phyloP scores from a whole-genome alignment of 2,888 invertebrate genomes.

The Eupithecia insigniata region DNA sequence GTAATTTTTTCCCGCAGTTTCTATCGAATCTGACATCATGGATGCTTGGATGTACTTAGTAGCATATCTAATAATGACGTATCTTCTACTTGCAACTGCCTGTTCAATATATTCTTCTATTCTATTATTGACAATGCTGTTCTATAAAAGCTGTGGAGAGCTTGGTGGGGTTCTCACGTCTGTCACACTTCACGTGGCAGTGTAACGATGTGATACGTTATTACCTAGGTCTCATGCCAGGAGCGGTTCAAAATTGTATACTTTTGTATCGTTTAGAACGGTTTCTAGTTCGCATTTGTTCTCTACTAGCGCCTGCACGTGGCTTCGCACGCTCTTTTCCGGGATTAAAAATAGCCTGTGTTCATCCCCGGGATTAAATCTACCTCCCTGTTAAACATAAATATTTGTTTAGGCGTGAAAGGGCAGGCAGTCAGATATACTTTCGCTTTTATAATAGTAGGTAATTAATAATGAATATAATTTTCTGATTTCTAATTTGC shows the following conservation, averaged over 20 bases:
- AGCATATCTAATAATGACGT: not conserved
- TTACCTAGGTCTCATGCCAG: constrained; percentile 26
- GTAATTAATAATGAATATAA: too few species aligned
- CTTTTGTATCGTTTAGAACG: constrained; percentile 14
- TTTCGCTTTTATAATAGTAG: too few species aligned
- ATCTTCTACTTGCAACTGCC: not conserved
- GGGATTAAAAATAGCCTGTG: not conserved
- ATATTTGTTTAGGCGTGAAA: not conserved
- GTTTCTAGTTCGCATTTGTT: not conserved
- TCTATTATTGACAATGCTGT: constrained; percentile 7
- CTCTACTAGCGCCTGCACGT: not conserved
- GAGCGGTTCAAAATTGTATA: constrained; percentile 34
- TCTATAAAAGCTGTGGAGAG: constrained; percentile 23
- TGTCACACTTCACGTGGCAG: constrained; percentile 55
- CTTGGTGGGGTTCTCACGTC: constrained; percentile 51
- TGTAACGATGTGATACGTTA: constrained; percentile 50
- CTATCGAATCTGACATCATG: not conserved
- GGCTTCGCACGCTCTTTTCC: not conserved
- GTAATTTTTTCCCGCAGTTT: not conserved
- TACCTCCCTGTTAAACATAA: not conserved
- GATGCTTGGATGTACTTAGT: not conserved
- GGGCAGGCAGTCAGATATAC: not conserved
- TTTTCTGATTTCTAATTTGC: not conserved
- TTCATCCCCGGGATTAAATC: not conserved
- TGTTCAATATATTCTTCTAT: not conserved